A percentile compares a stretch with the other conserved stretches of the same genome.
Conservation (phyloP, 1,140 invertebrate genomes). For the Heliothis subflexa region DNA sequence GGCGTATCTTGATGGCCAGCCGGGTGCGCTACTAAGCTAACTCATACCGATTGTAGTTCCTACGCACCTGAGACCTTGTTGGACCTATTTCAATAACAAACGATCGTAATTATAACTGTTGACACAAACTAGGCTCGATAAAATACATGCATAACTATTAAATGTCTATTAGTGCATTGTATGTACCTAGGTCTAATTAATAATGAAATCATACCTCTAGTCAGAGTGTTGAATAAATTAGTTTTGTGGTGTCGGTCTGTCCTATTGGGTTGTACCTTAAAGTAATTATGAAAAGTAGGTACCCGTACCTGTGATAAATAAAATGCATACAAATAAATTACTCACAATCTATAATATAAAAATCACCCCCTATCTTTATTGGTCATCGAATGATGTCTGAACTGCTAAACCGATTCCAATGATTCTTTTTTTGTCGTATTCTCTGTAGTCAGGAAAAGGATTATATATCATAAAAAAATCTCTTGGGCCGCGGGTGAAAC, state of each 20-base stretch:
- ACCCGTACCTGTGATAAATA: too few relatives aligned
- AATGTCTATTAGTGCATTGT: slow-evolving; percentile 17
- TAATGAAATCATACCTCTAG: slow-evolving; percentile 3
- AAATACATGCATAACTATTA: slow-evolving; percentile 19
- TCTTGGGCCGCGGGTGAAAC: too few relatives aligned
- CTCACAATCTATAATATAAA: too few relatives aligned
- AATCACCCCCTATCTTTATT: too few relatives aligned
- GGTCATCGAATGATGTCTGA: too few relatives aligned
- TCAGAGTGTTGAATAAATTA: background rate
- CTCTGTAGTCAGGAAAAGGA: too few relatives aligned
- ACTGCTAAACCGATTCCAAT: too few relatives aligned
- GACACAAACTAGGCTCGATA: slow-evolving; percentile 7
- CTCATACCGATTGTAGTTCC: background rate
- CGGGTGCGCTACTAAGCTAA: background rate
- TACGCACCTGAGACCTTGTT: slow-evolving; percentile 22
- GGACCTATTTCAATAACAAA: slow-evolving; percentile 24
- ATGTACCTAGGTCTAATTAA: background rate
- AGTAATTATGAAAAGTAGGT: too few relatives aligned
- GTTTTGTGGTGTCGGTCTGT: background rate
- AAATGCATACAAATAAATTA: too few relatives aligned
- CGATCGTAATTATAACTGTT: slow-evolving; percentile 16
- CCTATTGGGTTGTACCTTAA: too few relatives aligned
- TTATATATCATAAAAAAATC: too few relatives aligned
- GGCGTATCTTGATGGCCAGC: background rate
- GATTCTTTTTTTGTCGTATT: too few relatives aligned